Base-by-base conservation (phyloP, 2,888 invertebrate genomes). In the Lasioglossum leucozonium region DNA sequence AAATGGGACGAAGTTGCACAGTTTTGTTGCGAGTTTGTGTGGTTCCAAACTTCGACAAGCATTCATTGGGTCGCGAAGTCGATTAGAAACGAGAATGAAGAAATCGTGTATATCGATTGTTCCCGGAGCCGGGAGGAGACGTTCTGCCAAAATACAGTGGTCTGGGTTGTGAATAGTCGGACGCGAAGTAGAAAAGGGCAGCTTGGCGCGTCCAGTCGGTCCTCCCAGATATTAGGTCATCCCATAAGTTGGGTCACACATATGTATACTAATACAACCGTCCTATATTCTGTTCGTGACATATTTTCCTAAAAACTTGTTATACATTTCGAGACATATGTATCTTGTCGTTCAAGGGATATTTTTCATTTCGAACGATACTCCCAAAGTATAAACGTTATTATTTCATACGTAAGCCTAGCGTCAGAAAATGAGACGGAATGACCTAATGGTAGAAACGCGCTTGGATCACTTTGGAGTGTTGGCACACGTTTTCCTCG, bases 401-500 rank as follows among this genome's bases (percentile, higher is more conserved):
- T 10, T 10, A 3, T 22, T 51, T 51, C 22, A 22, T 51, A n/a
- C 47, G 22, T 47, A 8, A 47, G 6, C 22, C 6, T 22, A 47
- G 47, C 8, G 47, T 47, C 47, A 8, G 47, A 47, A 47, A 47
- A 47, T 22, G 8, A 47, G 22, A 47, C 22, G 22, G 22, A 10
- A 10, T n/a, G 51, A 51, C 8, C 51, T 22, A 34, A 65, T 65
- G 42, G 18, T 74, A 71, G 44, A 77, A 71, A 51, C 51, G 62
- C 71, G 77, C 58, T 51, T 77, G 10, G 74, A 65, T 77, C 10
- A 4, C 30, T 42, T n/a, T 22, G 78, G 18, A 65, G 34, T 76
- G 51, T 82, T 86, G 86, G 77, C 87, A 83, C 62, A 44, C 72
- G 55, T 62, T 30, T 16, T n/a, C 13, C 30, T n/a, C 58, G 58